Percentiles rank a stretch among this genome's conserved stretches.
Conservation (phyloP, 2,113 vertebrate genomes). For the Pampusana beccarii region DNA sequence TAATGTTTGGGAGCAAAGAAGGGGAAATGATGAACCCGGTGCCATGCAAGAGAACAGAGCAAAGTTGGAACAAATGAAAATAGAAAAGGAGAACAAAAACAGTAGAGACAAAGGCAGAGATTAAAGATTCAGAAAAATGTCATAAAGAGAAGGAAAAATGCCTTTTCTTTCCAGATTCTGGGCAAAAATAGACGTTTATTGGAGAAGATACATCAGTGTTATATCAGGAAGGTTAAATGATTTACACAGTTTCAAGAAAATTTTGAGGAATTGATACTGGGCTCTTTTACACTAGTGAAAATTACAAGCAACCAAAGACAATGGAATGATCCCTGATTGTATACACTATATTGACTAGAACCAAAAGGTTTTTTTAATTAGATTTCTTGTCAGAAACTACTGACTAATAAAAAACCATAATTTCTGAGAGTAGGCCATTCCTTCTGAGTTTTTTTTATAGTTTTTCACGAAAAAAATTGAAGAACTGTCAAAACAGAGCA, state of each 20-base stretch:
- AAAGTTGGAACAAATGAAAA: neutral
- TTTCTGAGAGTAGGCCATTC: neutral
- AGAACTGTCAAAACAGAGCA: neutral
- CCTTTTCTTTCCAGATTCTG: neutral
- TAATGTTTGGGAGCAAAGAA: neutral
- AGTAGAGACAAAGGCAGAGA: neutral
- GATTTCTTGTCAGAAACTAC: neutral
- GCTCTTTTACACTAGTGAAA: neutral
- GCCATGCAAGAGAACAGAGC: neutral
- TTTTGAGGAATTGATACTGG: neutral
- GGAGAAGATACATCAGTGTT: neutral
- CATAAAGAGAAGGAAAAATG: neutral
- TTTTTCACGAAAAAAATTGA: neutral
- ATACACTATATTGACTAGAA: neutral
- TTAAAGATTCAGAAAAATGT: neutral
- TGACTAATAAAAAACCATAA: neutral
- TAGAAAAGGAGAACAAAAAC: neutral
- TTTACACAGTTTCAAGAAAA: neutral
- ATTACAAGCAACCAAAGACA: neutral
- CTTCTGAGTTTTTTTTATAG: neutral
- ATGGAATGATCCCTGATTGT: neutral
- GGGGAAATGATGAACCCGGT: accelerated
- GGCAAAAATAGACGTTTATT: neutral
- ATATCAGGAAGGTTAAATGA: neutral
- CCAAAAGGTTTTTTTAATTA: neutral